Percentiles rank a stretch among this genome's conserved stretches.
Conservation (phyloP, 2,797 vertebrate species). For the Pampus argenteus region DNA sequence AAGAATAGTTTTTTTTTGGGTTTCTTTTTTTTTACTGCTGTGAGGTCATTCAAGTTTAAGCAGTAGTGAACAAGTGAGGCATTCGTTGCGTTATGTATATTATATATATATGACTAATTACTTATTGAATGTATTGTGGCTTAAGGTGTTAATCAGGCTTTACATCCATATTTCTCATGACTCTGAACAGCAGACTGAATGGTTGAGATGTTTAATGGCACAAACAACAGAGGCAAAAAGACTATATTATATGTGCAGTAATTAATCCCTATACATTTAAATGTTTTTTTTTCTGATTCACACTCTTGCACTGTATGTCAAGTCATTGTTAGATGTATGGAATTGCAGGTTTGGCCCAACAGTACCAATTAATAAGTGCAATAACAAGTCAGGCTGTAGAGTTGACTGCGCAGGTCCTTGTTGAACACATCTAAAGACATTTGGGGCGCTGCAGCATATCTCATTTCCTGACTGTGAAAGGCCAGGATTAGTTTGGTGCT, state of each 20-base stretch:
- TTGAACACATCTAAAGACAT: constrained; percentile 52
- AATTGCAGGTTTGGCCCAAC: neutral
- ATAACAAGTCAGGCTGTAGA: constrained; percentile 21
- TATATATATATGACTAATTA: neutral
- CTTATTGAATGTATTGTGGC: neutral
- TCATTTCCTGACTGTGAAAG: constrained; percentile 53
- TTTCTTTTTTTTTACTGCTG: no score
- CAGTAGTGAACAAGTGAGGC: neutral
- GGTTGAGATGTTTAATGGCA: neutral
- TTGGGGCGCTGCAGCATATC: constrained; percentile 26
- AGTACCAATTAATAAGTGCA: no score
- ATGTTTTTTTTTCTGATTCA: neutral
- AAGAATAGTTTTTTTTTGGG: constrained; percentile 23
- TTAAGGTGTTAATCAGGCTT: constrained; percentile 4
- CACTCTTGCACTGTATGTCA: neutral
- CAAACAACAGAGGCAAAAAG: neutral
- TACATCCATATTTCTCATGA: neutral
- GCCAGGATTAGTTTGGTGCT: constrained; percentile 65
- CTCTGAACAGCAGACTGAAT: neutral
- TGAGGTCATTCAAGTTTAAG: constrained; percentile 30
- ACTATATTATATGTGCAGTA: no score
- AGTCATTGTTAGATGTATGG: neutral
- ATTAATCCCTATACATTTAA: neutral
- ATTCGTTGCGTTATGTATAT: neutral
- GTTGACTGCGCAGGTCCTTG: constrained; percentile 31